Percentiles rank a stretch among this genome's conserved stretches.
Conservation (phyloP, 2,888 invertebrate genomes). For the Catocala sponsa region DNA sequence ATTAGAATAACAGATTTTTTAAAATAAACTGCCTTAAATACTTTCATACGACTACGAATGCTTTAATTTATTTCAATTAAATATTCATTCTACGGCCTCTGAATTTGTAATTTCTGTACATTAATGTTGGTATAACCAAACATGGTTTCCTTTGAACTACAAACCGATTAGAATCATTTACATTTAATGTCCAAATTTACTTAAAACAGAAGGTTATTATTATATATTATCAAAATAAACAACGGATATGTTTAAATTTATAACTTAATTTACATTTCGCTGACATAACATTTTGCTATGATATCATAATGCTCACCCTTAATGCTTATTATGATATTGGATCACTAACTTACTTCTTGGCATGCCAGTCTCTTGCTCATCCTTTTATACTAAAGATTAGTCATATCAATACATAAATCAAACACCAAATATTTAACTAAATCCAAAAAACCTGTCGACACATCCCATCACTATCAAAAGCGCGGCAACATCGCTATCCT, state of each 20-base stretch:
- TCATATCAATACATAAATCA: too few relatives aligned
- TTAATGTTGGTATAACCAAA: slow-evolving; percentile 13
- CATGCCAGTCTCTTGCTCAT: too few relatives aligned
- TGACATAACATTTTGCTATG: background rate
- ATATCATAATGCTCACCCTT: background rate
- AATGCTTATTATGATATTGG: background rate
- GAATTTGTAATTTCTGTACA: slow-evolving; percentile 26
- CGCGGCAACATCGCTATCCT: slow-evolving; percentile 76
- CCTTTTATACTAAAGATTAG: too few relatives aligned
- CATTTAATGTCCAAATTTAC: slow-evolving; percentile 6
- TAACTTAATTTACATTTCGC: slow-evolving; percentile 13
- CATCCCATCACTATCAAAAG: slow-evolving; percentile 70
- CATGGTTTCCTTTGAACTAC: slow-evolving; percentile 5
- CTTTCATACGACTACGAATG: slow-evolving; percentile 25
- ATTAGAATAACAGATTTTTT: slow-evolving; percentile 37
- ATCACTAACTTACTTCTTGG: too few relatives aligned
- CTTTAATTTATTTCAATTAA: slow-evolving; percentile 44
- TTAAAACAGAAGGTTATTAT: slow-evolving; percentile 1
- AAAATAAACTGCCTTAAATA: slow-evolving; percentile 20
- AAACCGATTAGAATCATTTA: background rate
- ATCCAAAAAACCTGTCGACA: slow-evolving; percentile 51
- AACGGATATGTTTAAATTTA: slow-evolving; percentile 2
- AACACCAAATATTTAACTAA: slow-evolving; percentile 11
- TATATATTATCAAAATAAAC: slow-evolving; percentile 7
- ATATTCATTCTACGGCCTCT: slow-evolving; percentile 40